Evolutionary conservation across 2,888 invertebrate genomes (phyloP), one percentile per base, ranked within the genome.

Genomic region (Hirtodrosophila cameraria): DNA sequence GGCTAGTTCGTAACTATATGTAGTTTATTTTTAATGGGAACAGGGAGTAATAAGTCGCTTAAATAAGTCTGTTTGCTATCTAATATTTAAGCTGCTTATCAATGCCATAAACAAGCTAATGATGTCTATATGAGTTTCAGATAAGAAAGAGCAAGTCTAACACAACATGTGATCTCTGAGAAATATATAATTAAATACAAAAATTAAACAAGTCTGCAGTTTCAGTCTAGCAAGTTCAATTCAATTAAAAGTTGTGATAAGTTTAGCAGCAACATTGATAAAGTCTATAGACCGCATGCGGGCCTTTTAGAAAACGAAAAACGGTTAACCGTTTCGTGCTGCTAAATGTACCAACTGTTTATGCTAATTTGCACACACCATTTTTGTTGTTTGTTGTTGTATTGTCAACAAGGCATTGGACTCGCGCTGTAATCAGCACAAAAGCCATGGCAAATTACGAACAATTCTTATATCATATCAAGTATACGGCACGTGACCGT

Each of bases 21-120:
- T 27, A n/a, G n/a, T n/a, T n/a, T n/a, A n/a, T n/a, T n/a, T n/a
- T n/a, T n/a, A n/a, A n/a, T n/a, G n/a, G n/a, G n/a, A n/a, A n/a
- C n/a, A n/a, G n/a, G n/a, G 6, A 4, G 25, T 11, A 0, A 15
- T 31, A 3, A 11, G 42, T 13, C 5, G 33, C 35, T 36, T 43
- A 49, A 36, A 57, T 15, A 5, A 7, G 13, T 25, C 15, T 12
- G 11, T 12, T 2, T n/a, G 28, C 3, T 7, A 28, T n/a, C 13
- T 2, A n/a, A 15, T 46, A 20, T 48, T 41, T 12, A n/a, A 13
- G 42, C 27, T 33, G 42, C 48, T 57, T 66, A 70, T 70, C 59
- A 13, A 25, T 7, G 2, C 16, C 66, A 45, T 81, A 79, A 77
- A 74, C 81, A 52, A 70, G 43, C 60, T 63, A 73, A 74, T 46